Conservation (phyloP, 2,888 invertebrate species). For the Thecophora atra region DNA sequence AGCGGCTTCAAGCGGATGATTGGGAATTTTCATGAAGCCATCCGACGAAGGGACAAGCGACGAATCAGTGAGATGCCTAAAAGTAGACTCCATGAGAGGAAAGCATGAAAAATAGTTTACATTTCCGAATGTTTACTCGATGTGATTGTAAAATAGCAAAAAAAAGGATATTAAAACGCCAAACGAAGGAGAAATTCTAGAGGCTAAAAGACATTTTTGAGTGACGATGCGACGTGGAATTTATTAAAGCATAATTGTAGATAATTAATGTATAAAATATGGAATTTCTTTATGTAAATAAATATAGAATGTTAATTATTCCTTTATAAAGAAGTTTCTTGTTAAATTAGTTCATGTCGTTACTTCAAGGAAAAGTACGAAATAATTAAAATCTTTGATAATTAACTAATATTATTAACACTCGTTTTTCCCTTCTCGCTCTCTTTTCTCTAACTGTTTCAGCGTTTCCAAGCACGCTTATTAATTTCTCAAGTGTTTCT, state of each 20-base stretch:
- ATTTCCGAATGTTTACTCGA: too few species aligned
- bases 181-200: neutral
- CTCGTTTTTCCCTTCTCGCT: neutral
- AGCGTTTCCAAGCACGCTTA: neutral
- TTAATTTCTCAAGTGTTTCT: slow-evolving; percentile 5
- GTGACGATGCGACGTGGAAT: neutral
- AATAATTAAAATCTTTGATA: too few species aligned
- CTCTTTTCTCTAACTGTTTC: neutral
- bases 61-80: too few species aligned
- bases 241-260: neutral
- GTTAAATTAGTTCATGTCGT: neutral
- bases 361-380: too few species aligned
- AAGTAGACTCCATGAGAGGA: too few species aligned
- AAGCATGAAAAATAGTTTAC: too few species aligned
- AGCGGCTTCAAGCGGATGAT: slow-evolving; percentile 56
- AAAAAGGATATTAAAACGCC: too few species aligned
- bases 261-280: neutral
- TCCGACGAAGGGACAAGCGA: neutral
- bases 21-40: slow-evolving; percentile 49
- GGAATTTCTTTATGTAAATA: neutral
- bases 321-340: neutral
- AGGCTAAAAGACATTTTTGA: neutral
- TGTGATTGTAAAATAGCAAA: too few species aligned
- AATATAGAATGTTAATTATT: neutral
- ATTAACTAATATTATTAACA: neutral